Evolutionary conservation across 2,113 vertebrate genomes (phyloP).

Genomic region (Prinia subflava): DNA sequence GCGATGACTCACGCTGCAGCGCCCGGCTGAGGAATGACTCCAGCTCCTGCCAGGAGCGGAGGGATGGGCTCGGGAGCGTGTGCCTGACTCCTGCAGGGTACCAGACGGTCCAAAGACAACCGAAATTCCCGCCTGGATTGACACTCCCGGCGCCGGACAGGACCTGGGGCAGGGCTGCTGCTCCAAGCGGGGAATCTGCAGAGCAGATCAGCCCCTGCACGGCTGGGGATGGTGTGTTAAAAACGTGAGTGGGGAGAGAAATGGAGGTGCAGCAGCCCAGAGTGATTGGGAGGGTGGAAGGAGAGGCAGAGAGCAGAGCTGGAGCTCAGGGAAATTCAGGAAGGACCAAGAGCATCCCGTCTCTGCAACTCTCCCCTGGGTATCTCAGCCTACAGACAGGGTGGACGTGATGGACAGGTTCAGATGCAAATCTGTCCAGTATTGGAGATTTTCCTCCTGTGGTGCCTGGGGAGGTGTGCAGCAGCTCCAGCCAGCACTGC

Average conservation of each 20-base stretch:
- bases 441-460: not conserved
- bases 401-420: not conserved
- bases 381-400: accelerated
- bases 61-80: not conserved
- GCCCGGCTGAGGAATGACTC: not conserved
- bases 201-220: accelerated
- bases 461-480: not conserved
- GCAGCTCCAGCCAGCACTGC: not conserved
- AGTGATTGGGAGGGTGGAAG: not conserved
- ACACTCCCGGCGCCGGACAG: accelerated
- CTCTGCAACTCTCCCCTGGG: not conserved
- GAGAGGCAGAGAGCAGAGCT: not conserved
- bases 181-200: not conserved
- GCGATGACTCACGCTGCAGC: constrained; percentile 12
- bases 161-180: not conserved
- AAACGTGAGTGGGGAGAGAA: not conserved
- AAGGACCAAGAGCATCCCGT: not conserved
- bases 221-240: accelerated
- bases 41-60: not conserved
- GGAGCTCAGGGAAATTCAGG: not conserved
- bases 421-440: not conserved
- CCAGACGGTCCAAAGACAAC: not conserved
- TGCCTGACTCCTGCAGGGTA: not conserved
- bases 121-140: not conserved
- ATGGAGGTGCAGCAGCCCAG: not conserved